Evolutionary conservation across 2,113 vertebrate species (phyloP), one percentile per base, ranked within the genome.

Genomic region (Penelope pileata): DNA sequence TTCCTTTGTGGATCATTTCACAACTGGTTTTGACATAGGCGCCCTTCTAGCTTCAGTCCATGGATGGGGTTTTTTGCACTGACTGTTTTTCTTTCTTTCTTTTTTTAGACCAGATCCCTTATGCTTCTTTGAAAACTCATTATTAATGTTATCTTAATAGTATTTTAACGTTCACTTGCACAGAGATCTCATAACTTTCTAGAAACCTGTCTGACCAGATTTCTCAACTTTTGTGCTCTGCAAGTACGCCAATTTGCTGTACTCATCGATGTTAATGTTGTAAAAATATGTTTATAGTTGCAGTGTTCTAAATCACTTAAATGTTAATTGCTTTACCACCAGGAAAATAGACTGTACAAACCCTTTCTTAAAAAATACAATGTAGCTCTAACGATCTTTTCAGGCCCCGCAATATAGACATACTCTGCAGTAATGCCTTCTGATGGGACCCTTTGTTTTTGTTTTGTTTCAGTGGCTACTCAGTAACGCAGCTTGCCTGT

Each of bases 121-220:
- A 34, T 47, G 43, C 67, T 75, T 74, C 43, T 66, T 50, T 90
- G 85, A 90, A 96, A 96, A 63, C 68, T 42, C 9, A 9, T 42
- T 67, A 63, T 94, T 82, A 91, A 86, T 86, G 77, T 78, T 91
- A 91, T 94, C 90, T 94, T 92, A 89, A 92, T 72, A 92, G 53
- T 45, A 54, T 89, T 95, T 95, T 92, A 91, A 86, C 62, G 80
- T 88, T 92, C 88, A 72, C 54, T 92, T 91, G 45, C 91, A 72
- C 80, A 88, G 58, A 62, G 83, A 75, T 76, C 89, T 80, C 68
- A 64, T 56, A 62, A 2, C 72, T 59, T 81, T 74, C 90, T 78
- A 73, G 84, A 95, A 97, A 96, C 91, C 95, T 89, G 95, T 92
- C 77, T 76, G 92, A 94, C 93, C 80, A 90, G 93, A 94, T 95